Evolutionary conservation across 2,797 vertebrate genomes (phyloP), one percentile per base, ranked within the genome.

Genomic region (Sibirionetta formosa): DNA sequence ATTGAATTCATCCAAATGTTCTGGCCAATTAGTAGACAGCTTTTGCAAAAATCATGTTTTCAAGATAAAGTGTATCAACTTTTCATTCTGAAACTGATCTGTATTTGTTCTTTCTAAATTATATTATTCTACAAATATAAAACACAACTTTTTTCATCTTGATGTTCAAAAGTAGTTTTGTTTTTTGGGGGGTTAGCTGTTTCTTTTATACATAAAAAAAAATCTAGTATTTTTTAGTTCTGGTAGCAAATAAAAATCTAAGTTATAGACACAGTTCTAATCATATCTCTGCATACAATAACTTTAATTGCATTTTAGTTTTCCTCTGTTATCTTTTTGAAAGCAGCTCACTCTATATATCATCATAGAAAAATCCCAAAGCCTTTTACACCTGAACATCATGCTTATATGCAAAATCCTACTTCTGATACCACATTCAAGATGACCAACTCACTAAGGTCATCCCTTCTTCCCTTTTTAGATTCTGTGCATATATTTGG

Each of bases 361-460:
- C 18, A 23, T 50, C 68, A 78, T 7, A 35, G 57, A 90, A 88
- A 92, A 85, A 40, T 85, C 31, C 36, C 80, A 24, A 70, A n/a
- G 5, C 16, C 40, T 76, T 77, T 85, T 64, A 27, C 31, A 72
- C 65, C 19, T 3, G 1, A 82, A 83, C 22, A 38, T 15, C 20
- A 75, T 50, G 16, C 31, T 54, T 38, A 8, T 15, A 51, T 12
- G 23, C 51, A 80, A 82, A 92, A 77, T 83, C 29, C 33, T 44
- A 48, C 46, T 65, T 29, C 63, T 65, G 31, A 31, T 44, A 44
- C 40, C 22, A 80, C 11, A 58, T 56, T 87, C 48, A 58, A 68
- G 15, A 57, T 0, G 71, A 48, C 1, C 11, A n/a, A 7, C 4
- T 86, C 8, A 23, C 24, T 66, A 61, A 81, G 78, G n/a, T 5